Conservation (phyloP, 1,140 invertebrate genomes). For the Halyomorpha halys region DNA sequence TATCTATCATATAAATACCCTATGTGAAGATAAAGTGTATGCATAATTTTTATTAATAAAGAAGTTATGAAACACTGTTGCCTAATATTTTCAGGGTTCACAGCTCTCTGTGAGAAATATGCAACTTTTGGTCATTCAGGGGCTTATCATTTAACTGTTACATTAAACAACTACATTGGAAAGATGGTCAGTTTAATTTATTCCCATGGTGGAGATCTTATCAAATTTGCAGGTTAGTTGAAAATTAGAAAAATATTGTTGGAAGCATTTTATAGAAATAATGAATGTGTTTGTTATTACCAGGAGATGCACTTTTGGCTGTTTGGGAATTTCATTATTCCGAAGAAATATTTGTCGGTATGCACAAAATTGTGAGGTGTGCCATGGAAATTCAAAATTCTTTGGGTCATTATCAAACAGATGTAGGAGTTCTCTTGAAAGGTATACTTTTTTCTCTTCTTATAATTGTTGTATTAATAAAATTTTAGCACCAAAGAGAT, state of each 20-base stretch:
- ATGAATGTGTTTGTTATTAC: not conserved
- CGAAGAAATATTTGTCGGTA: constrained; percentile 44
- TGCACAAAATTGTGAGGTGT: constrained; percentile 48
- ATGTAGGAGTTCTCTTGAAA: constrained; percentile 41
- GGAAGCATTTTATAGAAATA: not conserved
- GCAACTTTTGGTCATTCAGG: constrained; percentile 47
- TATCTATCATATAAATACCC: too few relatives aligned
- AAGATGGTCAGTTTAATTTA: constrained; percentile 54
- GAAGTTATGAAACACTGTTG: too few relatives aligned
- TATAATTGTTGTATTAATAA: too few relatives aligned
- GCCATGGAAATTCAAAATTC: constrained; percentile 52
- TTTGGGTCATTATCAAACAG: constrained; percentile 46
- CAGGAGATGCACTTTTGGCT: constrained; percentile 52
- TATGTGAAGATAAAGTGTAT: too few relatives aligned
- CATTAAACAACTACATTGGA: constrained; percentile 52
- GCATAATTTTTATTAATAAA: too few relatives aligned
- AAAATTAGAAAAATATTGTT: not conserved
- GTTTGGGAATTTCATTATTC: constrained; percentile 45
- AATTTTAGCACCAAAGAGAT: too few relatives aligned
- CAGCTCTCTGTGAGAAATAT: constrained; percentile 50
- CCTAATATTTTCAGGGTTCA: constrained; percentile 59
- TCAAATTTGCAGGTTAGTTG: constrained; percentile 44
- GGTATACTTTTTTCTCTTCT: not conserved
- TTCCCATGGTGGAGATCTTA: constrained; percentile 49
- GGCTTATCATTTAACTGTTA: constrained; percentile 50